Percentiles rank a stretch among this genome's conserved stretches.
These are phyloP conservation scores for Podarcis siculus DNA, from an alignment of 2,797 vertebrate species.

Conservation along the genomic window DNA sequence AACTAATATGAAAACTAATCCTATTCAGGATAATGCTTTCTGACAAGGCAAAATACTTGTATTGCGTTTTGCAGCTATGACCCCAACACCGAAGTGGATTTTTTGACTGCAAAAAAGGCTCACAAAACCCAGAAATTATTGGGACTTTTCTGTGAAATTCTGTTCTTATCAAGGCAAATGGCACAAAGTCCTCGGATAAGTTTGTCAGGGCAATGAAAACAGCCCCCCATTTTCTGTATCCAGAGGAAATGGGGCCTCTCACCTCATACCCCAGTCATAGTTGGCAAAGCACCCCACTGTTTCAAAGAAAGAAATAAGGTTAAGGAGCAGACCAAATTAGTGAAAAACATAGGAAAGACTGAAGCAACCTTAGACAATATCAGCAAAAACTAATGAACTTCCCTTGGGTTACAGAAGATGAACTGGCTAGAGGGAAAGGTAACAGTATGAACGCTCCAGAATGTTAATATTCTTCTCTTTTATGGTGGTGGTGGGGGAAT, in stretches of 20 bases:
- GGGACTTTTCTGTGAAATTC: not conserved
- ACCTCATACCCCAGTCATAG: too few species aligned
- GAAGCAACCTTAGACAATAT: not conserved
- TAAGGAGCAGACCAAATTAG: too few species aligned
- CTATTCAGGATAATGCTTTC: not conserved
- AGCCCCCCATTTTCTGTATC: not conserved
- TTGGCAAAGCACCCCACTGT: too few species aligned
- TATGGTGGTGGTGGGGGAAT: too few species aligned
- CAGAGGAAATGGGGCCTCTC: too few species aligned
- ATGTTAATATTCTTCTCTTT: too few species aligned
- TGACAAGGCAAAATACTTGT: not conserved
- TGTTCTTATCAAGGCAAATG: not conserved
- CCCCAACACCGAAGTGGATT: not conserved
- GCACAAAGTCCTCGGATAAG: not conserved
- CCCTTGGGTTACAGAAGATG: not conserved
- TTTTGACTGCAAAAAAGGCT: not conserved
- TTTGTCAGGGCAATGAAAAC: not conserved
- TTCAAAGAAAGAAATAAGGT: too few species aligned
- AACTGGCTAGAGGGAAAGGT: not conserved
- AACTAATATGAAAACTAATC: not conserved
- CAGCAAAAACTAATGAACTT: not conserved
- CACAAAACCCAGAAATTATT: not conserved
- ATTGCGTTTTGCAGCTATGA: not conserved
- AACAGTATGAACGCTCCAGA: too few species aligned
- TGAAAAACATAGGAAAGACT: not conserved